Evolutionary conservation across 2,888 invertebrate genomes (phyloP).

Genomic region (Meteorus cinctellus): DNA sequence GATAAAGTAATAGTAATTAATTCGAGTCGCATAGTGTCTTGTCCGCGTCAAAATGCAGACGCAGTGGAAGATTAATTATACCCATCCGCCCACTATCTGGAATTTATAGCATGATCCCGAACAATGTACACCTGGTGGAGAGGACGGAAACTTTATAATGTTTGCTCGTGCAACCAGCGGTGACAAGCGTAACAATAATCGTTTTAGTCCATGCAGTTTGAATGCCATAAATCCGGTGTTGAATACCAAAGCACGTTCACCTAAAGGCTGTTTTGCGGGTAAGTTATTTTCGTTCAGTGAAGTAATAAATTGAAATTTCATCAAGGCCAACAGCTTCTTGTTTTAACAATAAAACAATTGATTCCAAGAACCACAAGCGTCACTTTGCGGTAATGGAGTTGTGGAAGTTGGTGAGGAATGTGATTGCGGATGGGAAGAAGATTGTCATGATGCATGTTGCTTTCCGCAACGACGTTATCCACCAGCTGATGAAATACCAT

Average conservation of each 20-base stretch:
- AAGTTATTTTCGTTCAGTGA: slow-evolving; percentile 52
- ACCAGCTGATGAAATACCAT: slow-evolving; percentile 86
- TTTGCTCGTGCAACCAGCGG: slow-evolving; percentile 99
- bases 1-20: slow-evolving; percentile 57
- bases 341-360: neutral
- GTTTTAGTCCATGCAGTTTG: slow-evolving; percentile 92
- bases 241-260: slow-evolving; percentile 91
- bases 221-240: slow-evolving; percentile 94
- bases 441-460: slow-evolving; percentile 95
- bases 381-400: slow-evolving; percentile 98
- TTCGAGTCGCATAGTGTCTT: neutral
- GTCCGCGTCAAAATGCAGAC: slow-evolving; percentile 24
- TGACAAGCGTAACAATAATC: slow-evolving; percentile 97
- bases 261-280: slow-evolving; percentile 95
- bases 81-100: slow-evolving; percentile 48
- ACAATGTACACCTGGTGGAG: slow-evolving; percentile 94
- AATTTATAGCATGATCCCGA: slow-evolving; percentile 91
- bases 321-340: slow-evolving; percentile 47
- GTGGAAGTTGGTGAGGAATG: slow-evolving; percentile 98
- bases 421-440: slow-evolving; percentile 99
- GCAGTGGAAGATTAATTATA: slow-evolving; percentile 30
- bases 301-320: too few species aligned
- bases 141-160: slow-evolving; percentile 99
- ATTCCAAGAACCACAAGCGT: slow-evolving; percentile 87
- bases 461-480: slow-evolving; percentile 90